Evolutionary conservation across 2,797 vertebrate species (phyloP).

Genomic region (Takifugu ocellatus): DNA sequence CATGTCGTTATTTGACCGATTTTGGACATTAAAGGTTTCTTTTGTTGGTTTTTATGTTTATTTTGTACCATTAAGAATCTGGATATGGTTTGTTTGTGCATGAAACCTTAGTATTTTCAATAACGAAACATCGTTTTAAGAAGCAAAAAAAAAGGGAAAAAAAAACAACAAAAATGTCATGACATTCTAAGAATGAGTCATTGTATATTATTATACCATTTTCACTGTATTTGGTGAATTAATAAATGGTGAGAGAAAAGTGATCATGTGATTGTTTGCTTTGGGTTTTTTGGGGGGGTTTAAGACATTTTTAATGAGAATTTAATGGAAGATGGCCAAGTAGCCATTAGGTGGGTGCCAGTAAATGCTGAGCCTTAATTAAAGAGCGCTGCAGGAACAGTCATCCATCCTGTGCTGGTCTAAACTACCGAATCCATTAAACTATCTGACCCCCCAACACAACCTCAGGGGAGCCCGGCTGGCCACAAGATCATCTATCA

Average conservation of each 20-base stretch:
- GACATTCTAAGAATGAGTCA: slow-evolving; percentile 95
- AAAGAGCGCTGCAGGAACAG: slow-evolving; percentile 43
- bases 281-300: slow-evolving; percentile 49
- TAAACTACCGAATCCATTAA: slow-evolving; percentile 49
- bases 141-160: slow-evolving; percentile 75
- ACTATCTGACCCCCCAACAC: slow-evolving; percentile 28
- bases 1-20: slow-evolving; percentile 79
- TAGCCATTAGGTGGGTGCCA: slow-evolving; percentile 30
- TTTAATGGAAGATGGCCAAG: slow-evolving; percentile 11
- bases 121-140: slow-evolving; percentile 88
- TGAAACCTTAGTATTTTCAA: slow-evolving; percentile 91
- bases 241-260: slow-evolving; percentile 88
- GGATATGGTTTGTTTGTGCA: slow-evolving; percentile 91
- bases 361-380: slow-evolving; percentile 58
- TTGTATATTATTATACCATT: slow-evolving; percentile 97
- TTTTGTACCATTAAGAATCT: slow-evolving; percentile 92
- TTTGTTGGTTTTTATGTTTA: slow-evolving; percentile 81
- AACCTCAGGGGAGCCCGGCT: slow-evolving; percentile 27
- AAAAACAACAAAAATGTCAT: slow-evolving; percentile 85
- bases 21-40: slow-evolving; percentile 77
- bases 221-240: slow-evolving; percentile 98
- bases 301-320: not conserved
- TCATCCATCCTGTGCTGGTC: slow-evolving; percentile 53
- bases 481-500: slow-evolving; percentile 49
- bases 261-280: slow-evolving; percentile 48